Conservation (phyloP, 2,888 invertebrate species). For the Phymatocera aterrima region DNA sequence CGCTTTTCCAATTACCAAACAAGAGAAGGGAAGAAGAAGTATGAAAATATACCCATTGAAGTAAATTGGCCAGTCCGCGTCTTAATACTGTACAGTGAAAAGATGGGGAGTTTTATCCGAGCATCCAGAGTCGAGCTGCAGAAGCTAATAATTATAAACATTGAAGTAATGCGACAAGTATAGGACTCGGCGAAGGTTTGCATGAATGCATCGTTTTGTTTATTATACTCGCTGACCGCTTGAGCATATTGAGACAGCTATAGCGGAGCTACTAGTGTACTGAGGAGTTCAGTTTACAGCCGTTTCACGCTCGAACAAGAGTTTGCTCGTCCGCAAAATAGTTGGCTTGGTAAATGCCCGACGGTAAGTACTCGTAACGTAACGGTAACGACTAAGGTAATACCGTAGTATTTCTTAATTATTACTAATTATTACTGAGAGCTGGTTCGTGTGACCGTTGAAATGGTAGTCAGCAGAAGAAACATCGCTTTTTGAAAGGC, state of each 20-base stretch:
- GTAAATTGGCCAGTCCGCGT: neutral
- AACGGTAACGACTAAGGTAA: constrained; percentile 14
- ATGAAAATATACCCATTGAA: neutral
- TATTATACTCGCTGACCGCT: constrained; percentile 7
- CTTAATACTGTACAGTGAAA: neutral
- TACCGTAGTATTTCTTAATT: constrained; percentile 40
- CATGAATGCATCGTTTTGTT: constrained; percentile 25
- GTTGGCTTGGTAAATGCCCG: neutral
- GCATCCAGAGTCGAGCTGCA: neutral
- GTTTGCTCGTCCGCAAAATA: neutral
- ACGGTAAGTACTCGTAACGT: constrained; percentile 6
- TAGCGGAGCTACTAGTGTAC: constrained; percentile 25
- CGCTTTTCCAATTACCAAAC: too few relatives aligned
- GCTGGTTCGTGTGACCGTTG: neutral
- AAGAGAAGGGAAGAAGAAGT: neutral
- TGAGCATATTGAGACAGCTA: constrained; percentile 33
- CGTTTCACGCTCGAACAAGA: constrained; percentile 26
- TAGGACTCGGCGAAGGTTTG: constrained; percentile 15
- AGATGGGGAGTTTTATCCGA: neutral
- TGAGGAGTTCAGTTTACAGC: constrained; percentile 26
- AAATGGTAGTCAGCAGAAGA: neutral
- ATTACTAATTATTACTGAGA: constrained; percentile 20
- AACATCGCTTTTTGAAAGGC: neutral
- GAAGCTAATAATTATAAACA: constrained; percentile 36
- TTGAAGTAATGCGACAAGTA: constrained; percentile 36